These are phyloP conservation scores for Reticulitermes speratus DNA, from an alignment of 1,140 invertebrate species.

Conservation along the genomic window DNA sequence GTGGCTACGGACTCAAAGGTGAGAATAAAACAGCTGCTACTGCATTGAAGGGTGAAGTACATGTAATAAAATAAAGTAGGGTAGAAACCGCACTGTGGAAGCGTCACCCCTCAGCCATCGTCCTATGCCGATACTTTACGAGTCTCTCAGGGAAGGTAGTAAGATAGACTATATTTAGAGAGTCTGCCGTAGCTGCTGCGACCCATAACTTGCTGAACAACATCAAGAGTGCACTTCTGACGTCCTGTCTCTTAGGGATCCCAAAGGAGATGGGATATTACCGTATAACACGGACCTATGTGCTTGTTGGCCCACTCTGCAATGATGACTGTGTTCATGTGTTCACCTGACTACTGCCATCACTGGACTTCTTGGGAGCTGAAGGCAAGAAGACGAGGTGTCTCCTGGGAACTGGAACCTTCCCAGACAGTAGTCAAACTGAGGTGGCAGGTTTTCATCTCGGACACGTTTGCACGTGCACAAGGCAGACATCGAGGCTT, in stretches of 20 bases:
- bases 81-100: neutral
- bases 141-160: neutral
- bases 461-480: neutral
- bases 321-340: neutral
- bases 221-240: neutral
- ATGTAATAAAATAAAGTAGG: conserved; percentile 10
- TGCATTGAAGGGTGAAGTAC: neutral
- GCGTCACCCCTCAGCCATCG: neutral
- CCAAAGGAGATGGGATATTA: neutral
- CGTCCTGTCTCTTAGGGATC: neutral
- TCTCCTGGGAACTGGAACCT: neutral
- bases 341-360: too few relatives aligned
- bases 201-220: neutral
- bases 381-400: neutral
- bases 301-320: neutral
- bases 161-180: neutral
- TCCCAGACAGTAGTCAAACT: neutral
- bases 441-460: neutral
- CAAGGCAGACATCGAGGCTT: neutral
- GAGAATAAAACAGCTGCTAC: neutral
- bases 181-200: neutral
- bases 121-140: neutral
- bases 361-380: neutral
- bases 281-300: too few relatives aligned
- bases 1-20: neutral